These are phyloP conservation scores for Hydroisotoma schaefferi DNA, from an alignment of 2,888 invertebrate genomes.

Conservation along the genomic window DNA sequence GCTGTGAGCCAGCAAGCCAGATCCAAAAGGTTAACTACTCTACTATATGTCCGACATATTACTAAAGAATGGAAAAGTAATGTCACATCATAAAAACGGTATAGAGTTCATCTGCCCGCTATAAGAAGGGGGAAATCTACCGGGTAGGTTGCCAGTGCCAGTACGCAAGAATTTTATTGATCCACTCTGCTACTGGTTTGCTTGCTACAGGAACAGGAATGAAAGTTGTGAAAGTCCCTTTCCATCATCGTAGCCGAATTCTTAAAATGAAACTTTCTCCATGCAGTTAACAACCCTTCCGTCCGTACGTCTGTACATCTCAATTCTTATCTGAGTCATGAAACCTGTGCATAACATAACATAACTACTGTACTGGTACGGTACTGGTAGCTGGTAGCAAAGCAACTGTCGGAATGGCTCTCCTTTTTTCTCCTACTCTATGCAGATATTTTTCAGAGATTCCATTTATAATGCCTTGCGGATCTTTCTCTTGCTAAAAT, in stretches of 20 bases:
- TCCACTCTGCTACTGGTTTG: too few relatives aligned
- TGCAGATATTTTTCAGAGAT: not conserved
- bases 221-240: not conserved
- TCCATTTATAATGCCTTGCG: too few relatives aligned
- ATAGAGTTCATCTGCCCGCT: constrained; percentile 9
- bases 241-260: not conserved
- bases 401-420: too few relatives aligned
- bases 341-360: not conserved
- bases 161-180: constrained; percentile 16
- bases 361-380: not conserved
- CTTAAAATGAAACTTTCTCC: not conserved
- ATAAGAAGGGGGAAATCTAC: too few relatives aligned
- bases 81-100: constrained; percentile 9
- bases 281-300: not conserved
- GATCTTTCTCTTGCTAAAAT: not conserved
- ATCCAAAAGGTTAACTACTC: constrained; percentile 11
- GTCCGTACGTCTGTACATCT: not conserved
- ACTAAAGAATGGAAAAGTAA: constrained; percentile 1
- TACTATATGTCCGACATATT: not conserved
- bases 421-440: not conserved
- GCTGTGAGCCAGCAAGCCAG: not conserved
- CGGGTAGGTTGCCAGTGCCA: constrained; percentile 1
- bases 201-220: too few relatives aligned
- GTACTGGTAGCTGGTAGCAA: too few relatives aligned
- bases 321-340: too few relatives aligned